Evolutionary conservation across 2,113 vertebrate species (phyloP).

Genomic region (Mobula hypostoma): DNA sequence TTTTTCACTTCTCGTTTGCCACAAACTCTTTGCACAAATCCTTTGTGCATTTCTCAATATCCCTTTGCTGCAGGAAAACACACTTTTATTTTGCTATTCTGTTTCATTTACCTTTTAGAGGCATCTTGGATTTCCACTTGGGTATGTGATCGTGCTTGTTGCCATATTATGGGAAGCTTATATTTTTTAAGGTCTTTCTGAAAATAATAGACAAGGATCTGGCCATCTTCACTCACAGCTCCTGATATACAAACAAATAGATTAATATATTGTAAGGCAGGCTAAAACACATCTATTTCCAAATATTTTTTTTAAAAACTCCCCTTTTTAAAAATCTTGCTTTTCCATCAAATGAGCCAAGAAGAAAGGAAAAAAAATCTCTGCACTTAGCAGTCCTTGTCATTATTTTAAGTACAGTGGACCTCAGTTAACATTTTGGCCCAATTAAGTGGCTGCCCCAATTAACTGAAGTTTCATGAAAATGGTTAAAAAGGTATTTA

Average conservation of each 20-base stretch:
- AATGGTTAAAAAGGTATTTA: too few species aligned
- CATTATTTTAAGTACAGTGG: neutral
- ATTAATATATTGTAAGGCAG: neutral
- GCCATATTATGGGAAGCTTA: constrained; percentile 65
- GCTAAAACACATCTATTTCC: neutral
- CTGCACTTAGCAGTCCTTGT: neutral
- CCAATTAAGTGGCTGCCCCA: too few species aligned
- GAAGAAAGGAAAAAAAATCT: neutral
- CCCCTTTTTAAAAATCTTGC: neutral
- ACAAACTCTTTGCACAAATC: too few species aligned
- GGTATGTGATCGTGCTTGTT: constrained; percentile 61
- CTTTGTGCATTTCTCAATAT: too few species aligned
- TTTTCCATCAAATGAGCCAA: neutral
- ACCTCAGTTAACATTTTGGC: too few species aligned
- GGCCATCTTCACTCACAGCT: constrained; percentile 72
- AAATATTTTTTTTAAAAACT: neutral
- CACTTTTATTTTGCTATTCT: neutral
- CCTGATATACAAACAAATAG: constrained; percentile 51
- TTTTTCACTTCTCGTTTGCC: too few species aligned
- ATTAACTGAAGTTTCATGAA: too few species aligned
- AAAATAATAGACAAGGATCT: constrained; percentile 77
- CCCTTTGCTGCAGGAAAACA: neutral
- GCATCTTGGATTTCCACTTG: constrained; percentile 56
- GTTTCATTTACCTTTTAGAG: neutral
- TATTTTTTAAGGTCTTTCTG: constrained; percentile 65